A percentile compares a stretch with the other conserved stretches of the same genome.
Conservation (phyloP, 2,113 vertebrate genomes). For the Stictonetta naevosa region DNA sequence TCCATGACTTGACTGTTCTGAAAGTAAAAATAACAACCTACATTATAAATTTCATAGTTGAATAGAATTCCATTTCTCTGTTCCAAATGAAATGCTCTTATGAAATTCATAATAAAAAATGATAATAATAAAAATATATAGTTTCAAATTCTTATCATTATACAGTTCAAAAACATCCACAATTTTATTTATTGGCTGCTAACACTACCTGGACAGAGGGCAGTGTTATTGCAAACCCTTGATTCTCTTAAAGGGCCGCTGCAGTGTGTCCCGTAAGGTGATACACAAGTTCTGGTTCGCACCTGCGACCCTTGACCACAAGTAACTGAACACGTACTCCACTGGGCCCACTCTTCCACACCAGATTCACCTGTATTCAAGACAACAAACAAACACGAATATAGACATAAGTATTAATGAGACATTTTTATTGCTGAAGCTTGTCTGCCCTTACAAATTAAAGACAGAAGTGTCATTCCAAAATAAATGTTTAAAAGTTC, state of each 20-base stretch:
- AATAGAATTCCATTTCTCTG: conserved; percentile 49
- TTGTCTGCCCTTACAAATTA: conserved; percentile 42
- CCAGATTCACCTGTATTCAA: conserved; percentile 99
- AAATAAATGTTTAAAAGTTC: conserved; percentile 37
- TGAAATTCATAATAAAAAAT: conserved; percentile 13
- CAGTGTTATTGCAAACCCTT: conserved; percentile 99
- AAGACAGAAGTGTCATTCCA: conserved; percentile 25
- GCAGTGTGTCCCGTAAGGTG: conserved; percentile 99
- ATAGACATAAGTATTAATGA: conserved; percentile 67
- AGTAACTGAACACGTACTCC: conserved; percentile 99
- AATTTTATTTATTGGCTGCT: conserved; percentile 90
- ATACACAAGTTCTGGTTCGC: conserved; percentile 99
- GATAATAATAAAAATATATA: background rate
- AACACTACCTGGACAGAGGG: conserved; percentile 99
- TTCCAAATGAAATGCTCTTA: conserved; percentile 21
- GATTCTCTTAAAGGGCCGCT: conserved; percentile 99
- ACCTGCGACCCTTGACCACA: conserved; percentile 99
- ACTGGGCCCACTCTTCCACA: conserved; percentile 99
- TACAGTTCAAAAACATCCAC: conserved; percentile 84
- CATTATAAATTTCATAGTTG: conserved; percentile 15
- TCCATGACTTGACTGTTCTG: conserved; percentile 21
- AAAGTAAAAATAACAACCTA: conserved; percentile 42
- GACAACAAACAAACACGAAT: conserved; percentile 87
- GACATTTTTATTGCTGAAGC: background rate
- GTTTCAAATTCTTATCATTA: conserved; percentile 75